A percentile compares a stretch with the other conserved stretches of the same genome.
phyloP scores from a whole-genome alignment of 2,888 invertebrate genomes.

The Acrobasis repandana region DNA sequence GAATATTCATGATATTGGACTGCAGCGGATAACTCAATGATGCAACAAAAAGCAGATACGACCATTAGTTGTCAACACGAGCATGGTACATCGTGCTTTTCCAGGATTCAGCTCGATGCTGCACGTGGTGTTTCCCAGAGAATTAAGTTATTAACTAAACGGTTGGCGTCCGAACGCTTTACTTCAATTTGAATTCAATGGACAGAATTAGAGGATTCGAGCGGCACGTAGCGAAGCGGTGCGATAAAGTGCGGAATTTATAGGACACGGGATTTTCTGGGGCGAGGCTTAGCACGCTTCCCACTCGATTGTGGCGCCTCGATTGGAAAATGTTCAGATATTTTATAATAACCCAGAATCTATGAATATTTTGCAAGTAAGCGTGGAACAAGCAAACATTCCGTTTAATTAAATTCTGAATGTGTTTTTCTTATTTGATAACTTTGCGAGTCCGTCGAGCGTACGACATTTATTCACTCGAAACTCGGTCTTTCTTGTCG shows the following conservation, averaged over 20 bases:
- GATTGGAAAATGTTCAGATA: conserved; percentile 20
- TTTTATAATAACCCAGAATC: conserved; percentile 4
- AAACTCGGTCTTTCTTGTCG: neutral
- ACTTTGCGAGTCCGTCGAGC: neutral
- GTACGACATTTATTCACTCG: neutral
- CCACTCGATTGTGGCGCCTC: conserved; percentile 45
- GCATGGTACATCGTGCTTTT: conserved; percentile 38
- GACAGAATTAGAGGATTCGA: conserved; percentile 69
- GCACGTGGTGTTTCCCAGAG: conserved; percentile 72
- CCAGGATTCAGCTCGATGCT: conserved; percentile 40
- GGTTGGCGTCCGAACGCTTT: conserved; percentile 61
- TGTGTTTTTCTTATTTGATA: neutral
- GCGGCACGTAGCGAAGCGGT: conserved; percentile 52
- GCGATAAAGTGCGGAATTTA: conserved; percentile 64
- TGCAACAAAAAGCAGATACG: conserved; percentile 40
- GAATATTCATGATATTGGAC: conserved; percentile 69
- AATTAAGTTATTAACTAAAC: conserved; percentile 79
- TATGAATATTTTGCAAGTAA: neutral
- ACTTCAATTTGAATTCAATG: conserved; percentile 80
- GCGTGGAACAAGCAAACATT: neutral
- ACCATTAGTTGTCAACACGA: conserved; percentile 34
- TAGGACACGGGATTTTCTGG: conserved; percentile 57
- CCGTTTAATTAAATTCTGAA: neutral
- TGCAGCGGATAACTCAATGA: conserved; percentile 47
- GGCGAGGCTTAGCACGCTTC: conserved; percentile 47